Conservation (phyloP, 2,888 invertebrate genomes). For the Pseudanteris insignis region DNA sequence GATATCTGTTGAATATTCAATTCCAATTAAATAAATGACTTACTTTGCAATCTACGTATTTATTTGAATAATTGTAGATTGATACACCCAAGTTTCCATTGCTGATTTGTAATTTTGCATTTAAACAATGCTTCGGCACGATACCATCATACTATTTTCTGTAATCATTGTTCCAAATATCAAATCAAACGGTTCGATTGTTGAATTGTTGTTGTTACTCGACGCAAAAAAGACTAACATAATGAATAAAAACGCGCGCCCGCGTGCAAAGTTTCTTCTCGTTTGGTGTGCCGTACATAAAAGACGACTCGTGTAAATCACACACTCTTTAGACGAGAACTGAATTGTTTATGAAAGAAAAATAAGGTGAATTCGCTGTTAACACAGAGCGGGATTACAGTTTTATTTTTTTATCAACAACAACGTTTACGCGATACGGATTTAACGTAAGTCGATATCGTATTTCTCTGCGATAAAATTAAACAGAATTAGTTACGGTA, state of each 20-base stretch:
- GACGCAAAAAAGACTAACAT: slow-evolving; percentile 28
- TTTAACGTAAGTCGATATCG: slow-evolving; percentile 18
- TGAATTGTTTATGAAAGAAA: slow-evolving; percentile 43
- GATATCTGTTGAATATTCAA: slow-evolving; percentile 17
- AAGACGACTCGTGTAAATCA: slow-evolving; percentile 35
- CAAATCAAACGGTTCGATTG: slow-evolving; percentile 28
- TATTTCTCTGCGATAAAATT: too few relatives aligned
- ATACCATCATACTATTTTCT: too few relatives aligned
- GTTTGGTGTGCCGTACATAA: slow-evolving; percentile 31
- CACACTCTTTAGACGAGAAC: slow-evolving; percentile 30
- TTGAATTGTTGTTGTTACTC: slow-evolving; percentile 35
- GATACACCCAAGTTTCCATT: too few relatives aligned
- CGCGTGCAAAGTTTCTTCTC: slow-evolving; percentile 9
- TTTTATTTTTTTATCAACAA: slow-evolving; percentile 36
- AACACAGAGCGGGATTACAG: slow-evolving; percentile 19
- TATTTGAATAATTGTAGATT: slow-evolving; percentile 22
- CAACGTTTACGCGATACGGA: slow-evolving; percentile 8
- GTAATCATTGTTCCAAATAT: not conserved
- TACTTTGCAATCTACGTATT: slow-evolving; percentile 23
- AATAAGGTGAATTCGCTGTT: slow-evolving; percentile 25
- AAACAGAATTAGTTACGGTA: too few relatives aligned
- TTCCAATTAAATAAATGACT: slow-evolving; percentile 29
- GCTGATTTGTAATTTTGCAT: slow-evolving; percentile 10
- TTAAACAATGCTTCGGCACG: not conserved
- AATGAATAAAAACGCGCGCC: slow-evolving; percentile 31